Evolutionary conservation across 2,888 invertebrate species (phyloP), one percentile per base, ranked within the genome.

Genomic region (Ophion slaviceki): DNA sequence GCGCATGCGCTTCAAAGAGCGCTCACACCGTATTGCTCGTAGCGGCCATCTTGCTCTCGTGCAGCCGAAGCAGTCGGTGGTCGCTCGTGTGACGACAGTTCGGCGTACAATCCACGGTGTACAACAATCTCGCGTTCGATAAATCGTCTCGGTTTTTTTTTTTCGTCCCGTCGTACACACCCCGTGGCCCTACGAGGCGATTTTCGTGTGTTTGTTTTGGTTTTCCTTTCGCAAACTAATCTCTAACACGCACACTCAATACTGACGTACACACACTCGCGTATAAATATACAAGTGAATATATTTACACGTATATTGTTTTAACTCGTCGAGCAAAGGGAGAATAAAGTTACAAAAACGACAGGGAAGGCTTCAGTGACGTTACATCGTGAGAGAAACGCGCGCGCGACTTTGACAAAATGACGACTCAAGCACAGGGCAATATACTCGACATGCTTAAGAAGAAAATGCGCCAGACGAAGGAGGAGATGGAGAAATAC

Each of bases 401-500:
- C 5, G 67, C 76, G 84, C 89, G 88, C 86, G 80, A 66, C 84
- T 83, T 82, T 71, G 83, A 36, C 88, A 92, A 94, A 95, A 98
- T 97, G 97, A 97, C 97, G 95, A 96, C 97, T 94, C 97, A 97
- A 95, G 96, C 97, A 95, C 98, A 98, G 96, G 98, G 98, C 94
- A 97, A 98, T 93, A 97, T 99, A 92, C 96, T 99, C 95, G 99
- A 99, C 95, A 98, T 99, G 94, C 96, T 99, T 93, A 99, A 99
- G 96, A 99, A 99, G 96, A 99, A 99, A 97, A 99, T 99, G 99
- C 96, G 98, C 92, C 98, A 98, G 95, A 98, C 99, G 92, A 99
- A 99, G 95, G 99, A 99, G 95, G 99, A 99, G 96, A 98, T 99
- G 97, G 99, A 99, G 95, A 97, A 98, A 95, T 98, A 98, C 95